phyloP scores from a whole-genome alignment of 2,113 vertebrate species.

The Neopipo cinnamomea region DNA sequence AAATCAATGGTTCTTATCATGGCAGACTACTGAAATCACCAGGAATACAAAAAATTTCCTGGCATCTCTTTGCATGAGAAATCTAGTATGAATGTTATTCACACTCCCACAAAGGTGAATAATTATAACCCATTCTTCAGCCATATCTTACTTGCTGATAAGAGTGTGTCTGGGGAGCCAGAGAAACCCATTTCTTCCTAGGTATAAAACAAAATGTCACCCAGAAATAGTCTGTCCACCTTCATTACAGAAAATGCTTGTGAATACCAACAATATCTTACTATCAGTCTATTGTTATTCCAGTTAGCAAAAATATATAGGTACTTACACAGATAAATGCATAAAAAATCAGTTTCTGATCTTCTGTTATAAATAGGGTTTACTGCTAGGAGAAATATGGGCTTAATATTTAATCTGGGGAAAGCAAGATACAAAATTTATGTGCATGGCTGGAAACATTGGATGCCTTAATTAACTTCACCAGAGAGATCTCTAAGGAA shows the following conservation, averaged over 20 bases:
- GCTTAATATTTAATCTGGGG: neutral
- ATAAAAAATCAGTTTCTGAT: neutral
- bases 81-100: neutral
- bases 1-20: slow-evolving; percentile 3
- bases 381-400: neutral
- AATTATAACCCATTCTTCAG: neutral
- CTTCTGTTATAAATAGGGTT: neutral
- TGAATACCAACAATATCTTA: neutral
- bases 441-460: neutral
- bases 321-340: neutral
- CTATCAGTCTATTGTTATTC: neutral
- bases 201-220: neutral
- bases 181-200: neutral
- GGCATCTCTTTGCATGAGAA: neutral
- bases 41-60: neutral
- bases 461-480: neutral
- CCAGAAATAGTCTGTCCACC: neutral
- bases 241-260: neutral
- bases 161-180: neutral
- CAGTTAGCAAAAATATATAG: neutral
- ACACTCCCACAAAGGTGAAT: neutral
- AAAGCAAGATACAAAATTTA: neutral
- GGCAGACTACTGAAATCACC: neutral
- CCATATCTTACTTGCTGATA: neutral
- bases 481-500: neutral